Evolutionary conservation across 2,797 vertebrate genomes (phyloP).

Genomic region (Microchirus variegatus): DNA sequence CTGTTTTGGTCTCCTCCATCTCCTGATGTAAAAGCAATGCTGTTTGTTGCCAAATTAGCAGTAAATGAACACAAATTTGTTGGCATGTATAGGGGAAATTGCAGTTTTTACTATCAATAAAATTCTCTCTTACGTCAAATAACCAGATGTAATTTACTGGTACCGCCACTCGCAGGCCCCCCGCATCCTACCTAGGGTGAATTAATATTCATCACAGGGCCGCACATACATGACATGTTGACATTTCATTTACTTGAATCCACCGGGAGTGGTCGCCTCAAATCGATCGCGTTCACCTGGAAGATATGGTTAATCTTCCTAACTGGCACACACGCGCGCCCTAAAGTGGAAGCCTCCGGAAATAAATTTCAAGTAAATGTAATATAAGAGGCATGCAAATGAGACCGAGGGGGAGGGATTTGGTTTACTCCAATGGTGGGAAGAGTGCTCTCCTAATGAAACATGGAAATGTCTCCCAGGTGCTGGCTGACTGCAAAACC

Average conservation of each 20-base stretch:
- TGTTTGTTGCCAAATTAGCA: too few relatives aligned
- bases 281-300: conserved; percentile 64
- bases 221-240: conserved; percentile 66
- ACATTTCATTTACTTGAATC: conserved; percentile 70
- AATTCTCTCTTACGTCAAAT: conserved; percentile 14
- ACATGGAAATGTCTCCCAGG: background rate
- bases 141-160: background rate
- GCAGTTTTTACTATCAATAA: conserved; percentile 35
- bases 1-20: too few relatives aligned
- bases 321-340: conserved; percentile 43
- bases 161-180: too few relatives aligned
- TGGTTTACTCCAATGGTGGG: conserved; percentile 6
- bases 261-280: conserved; percentile 54
- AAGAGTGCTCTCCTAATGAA: conserved; percentile 10
- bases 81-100: too few relatives aligned
- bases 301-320: conserved; percentile 54
- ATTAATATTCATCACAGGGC: conserved; percentile 66
- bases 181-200: conserved; percentile 25
- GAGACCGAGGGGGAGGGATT: background rate
- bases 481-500: background rate
- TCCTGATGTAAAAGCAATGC: too few relatives aligned
- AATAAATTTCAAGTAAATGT: conserved; percentile 19
- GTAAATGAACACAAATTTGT: too few relatives aligned
- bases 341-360: conserved; percentile 33
- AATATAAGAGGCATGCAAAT: conserved; percentile 11